Conservation (phyloP, 2,888 invertebrate genomes). For the Iphiclides podalirius region DNA sequence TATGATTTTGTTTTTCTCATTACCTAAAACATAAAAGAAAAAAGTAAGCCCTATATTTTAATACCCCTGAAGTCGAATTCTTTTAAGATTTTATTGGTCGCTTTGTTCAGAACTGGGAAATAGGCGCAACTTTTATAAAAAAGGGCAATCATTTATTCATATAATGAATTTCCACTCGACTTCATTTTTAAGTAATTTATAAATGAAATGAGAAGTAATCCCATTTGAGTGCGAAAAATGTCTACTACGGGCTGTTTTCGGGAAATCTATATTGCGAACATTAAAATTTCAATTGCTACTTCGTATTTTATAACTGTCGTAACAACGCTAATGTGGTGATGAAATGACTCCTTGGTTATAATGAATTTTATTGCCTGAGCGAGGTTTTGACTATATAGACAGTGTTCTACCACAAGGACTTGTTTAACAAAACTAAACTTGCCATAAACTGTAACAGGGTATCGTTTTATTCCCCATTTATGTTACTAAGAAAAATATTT, state of each 20-base stretch:
- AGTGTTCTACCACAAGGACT: no score
- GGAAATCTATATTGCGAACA: slow-evolving; percentile 11
- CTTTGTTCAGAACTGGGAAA: background rate
- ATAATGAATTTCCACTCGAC: slow-evolving; percentile 6
- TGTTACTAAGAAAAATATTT: no score
- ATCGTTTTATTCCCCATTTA: no score
- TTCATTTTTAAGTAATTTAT: slow-evolving; percentile 11
- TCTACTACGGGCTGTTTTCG: slow-evolving; percentile 9
- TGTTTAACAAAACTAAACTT: no score
- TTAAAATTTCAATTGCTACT: slow-evolving; percentile 21
- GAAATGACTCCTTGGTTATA: slow-evolving; percentile 8
- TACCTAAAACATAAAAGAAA: no score
- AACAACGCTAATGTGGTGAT: slow-evolving; percentile 16
- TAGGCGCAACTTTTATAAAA: background rate
- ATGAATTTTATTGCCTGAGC: slow-evolving; percentile 6
- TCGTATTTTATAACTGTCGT: slow-evolving; percentile 20
- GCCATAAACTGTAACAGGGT: no score
- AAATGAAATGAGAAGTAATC: slow-evolving; percentile 5
- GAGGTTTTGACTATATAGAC: no score
- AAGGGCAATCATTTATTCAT: slow-evolving; percentile 11
- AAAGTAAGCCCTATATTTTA: no score
- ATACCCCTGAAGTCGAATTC: background rate
- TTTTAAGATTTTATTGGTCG: background rate
- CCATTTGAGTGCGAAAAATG: slow-evolving; percentile 14
- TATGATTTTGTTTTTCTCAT: no score